phyloP scores from a whole-genome alignment of 2,888 invertebrate species.

The Chloroclystis v-ata region DNA sequence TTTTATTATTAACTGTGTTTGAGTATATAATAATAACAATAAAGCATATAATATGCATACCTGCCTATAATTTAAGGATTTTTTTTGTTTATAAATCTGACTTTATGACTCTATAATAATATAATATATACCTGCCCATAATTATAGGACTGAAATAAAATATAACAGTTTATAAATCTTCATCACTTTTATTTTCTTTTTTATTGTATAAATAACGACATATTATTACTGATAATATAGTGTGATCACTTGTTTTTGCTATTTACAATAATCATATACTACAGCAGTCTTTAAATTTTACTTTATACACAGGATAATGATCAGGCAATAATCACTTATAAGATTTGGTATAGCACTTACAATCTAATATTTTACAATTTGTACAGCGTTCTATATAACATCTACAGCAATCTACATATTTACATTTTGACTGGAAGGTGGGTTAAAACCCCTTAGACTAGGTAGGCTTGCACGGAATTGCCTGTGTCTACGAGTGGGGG shows the following conservation, averaged over 20 bases:
- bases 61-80: neutral
- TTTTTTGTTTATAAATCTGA: too few relatives aligned
- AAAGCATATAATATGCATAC: too few relatives aligned
- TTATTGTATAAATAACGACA: conserved; percentile 75
- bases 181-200: conserved; percentile 65
- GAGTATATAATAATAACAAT: too few relatives aligned
- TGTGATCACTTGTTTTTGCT: conserved; percentile 76
- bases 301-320: conserved; percentile 76
- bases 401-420: conserved; percentile 58
- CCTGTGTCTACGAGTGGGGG: conserved; percentile 70
- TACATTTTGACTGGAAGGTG: conserved; percentile 73
- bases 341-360: conserved; percentile 77
- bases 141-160: conserved; percentile 44
- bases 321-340: conserved; percentile 75
- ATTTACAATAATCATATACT: conserved; percentile 77
- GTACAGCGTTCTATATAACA: conserved; percentile 58
- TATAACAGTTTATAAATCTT: conserved; percentile 62
- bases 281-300: conserved; percentile 80
- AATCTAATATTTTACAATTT: conserved; percentile 70
- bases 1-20: too few relatives aligned
- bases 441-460: conserved; percentile 77
- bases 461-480: conserved; percentile 81
- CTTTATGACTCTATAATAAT: too few relatives aligned
- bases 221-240: conserved; percentile 70
- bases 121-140: neutral